Percentiles rank a stretch among this genome's conserved stretches.
Evolutionary conservation across 2,113 vertebrate genomes (phyloP).

Genomic region (Brevimyrus niger): DNA sequence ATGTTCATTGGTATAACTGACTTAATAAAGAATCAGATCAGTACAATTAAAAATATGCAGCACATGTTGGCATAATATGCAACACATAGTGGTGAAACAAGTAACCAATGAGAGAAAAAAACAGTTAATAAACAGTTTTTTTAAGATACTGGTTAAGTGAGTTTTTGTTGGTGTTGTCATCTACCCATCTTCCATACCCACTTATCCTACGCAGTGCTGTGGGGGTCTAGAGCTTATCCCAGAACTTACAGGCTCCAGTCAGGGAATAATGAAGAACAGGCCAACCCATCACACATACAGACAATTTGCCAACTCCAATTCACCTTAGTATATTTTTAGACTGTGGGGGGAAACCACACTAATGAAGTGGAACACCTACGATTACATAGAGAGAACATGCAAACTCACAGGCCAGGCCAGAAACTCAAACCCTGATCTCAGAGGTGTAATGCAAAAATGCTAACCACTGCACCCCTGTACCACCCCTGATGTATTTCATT

Average conservation of each 20-base stretch:
- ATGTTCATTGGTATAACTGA: neutral
- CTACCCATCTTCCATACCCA: neutral
- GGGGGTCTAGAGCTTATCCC: neutral
- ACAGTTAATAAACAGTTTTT: neutral
- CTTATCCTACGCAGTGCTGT: neutral
- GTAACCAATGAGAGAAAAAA: neutral
- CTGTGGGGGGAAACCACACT: neutral
- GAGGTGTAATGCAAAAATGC: neutral
- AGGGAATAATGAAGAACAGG: neutral
- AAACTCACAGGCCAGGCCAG: neutral
- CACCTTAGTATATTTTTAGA: neutral
- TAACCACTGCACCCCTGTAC: neutral
- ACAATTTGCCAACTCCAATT: neutral
- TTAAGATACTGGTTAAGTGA: neutral
- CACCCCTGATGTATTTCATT: neutral
- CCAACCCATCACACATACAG: neutral
- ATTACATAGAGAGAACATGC: neutral
- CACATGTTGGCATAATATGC: neutral
- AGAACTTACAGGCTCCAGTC: neutral
- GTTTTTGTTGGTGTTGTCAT: neutral
- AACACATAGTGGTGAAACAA: neutral
- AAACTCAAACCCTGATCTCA: neutral
- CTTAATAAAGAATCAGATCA: neutral
- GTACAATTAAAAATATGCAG: neutral
- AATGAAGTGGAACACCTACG: neutral